Evolutionary conservation across 2,113 vertebrate species (phyloP), one percentile per base, ranked within the genome.

Genomic region (Willisornis vidua): DNA sequence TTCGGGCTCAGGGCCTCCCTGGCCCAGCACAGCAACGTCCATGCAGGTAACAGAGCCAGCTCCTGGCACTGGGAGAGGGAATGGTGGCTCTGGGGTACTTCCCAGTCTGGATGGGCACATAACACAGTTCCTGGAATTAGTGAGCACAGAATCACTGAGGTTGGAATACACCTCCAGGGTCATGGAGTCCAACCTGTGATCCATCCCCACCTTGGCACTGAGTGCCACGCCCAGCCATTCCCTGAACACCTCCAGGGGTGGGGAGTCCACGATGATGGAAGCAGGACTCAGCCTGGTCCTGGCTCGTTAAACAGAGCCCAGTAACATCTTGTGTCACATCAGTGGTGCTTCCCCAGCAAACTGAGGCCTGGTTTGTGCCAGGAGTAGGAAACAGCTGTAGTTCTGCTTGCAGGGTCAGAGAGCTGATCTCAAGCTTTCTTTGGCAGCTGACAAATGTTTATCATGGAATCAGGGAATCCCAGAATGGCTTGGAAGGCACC

Each of bases 1-100:
- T 98, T 98, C 14, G 97, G 97, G 1, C 89, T 98, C 89, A 84
- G 96, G 55, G 97, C 97, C 37, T 97, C 97, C 2, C 96, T 98
- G 51, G 97, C 95, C 48, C 97, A 98, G 89, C 97, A 98, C 95
- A 97, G 86, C 25, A 96, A 97, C 0, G 91, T 98, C 54, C 97
- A 98, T 2, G 96, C 98, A 97, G 97, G 98, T 98, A 96, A 83
- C 3, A 3, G 24, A 58, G 24, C 48, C 35, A 25, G 55, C 10
- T 39, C 3, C 3, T 37, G 58, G 58, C 33, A 17, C 25, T 12
- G 70, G 63, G 51, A 43, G 65, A 58, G 57, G 8, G 29, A 58
- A 35, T 0, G 2, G 25, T 7, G 26, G 22, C 22, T 26, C 3
- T 23, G 67, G 15, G 84, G 7, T 7, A 1, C 59, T 66, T 73